Evolutionary conservation across 2,888 invertebrate species (phyloP).

Genomic region (Drosophila mettleri): DNA sequence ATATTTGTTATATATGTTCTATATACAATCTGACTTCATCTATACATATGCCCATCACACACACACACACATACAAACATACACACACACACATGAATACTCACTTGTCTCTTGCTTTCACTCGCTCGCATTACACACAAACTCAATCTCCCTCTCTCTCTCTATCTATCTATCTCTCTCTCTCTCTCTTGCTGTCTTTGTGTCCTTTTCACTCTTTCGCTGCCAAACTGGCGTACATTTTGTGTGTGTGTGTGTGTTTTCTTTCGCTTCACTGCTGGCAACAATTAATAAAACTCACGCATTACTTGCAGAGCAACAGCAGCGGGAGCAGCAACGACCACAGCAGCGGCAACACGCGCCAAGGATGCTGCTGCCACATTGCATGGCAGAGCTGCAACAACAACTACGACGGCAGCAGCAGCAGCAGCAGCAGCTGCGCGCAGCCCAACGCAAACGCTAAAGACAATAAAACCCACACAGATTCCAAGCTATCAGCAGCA

Average conservation of each 20-base stretch:
- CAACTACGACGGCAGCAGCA: not conserved
- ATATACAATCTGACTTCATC: constrained; percentile 5
- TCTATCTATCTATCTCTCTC: constrained; percentile 19
- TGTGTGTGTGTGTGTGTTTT: constrained; percentile 52
- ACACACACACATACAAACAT: constrained; percentile 7
- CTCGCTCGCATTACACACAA: constrained; percentile 11
- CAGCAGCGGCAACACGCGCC: constrained; percentile 26
- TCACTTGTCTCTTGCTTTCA: not conserved
- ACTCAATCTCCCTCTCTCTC: not conserved
- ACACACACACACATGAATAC: not conserved
- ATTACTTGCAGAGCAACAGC: constrained; percentile 58
- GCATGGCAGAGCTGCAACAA: constrained; percentile 49
- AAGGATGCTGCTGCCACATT: constrained; percentile 27
- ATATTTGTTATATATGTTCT: not conserved
- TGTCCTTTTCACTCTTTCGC: constrained; percentile 40
- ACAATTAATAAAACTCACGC: constrained; percentile 16
- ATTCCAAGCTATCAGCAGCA: constrained; percentile 83
- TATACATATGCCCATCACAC: constrained; percentile 12
- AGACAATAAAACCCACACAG: constrained; percentile 81
- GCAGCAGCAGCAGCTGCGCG: constrained; percentile 29
- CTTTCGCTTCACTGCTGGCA: constrained; percentile 1
- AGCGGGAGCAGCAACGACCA: constrained; percentile 7
- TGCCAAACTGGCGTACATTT: constrained; percentile 44
- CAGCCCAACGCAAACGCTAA: constrained; percentile 64
- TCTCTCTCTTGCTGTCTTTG: constrained; percentile 20